Evolutionary conservation across 2,888 invertebrate genomes (phyloP).

Genomic region (Augochlorella aurata): DNA sequence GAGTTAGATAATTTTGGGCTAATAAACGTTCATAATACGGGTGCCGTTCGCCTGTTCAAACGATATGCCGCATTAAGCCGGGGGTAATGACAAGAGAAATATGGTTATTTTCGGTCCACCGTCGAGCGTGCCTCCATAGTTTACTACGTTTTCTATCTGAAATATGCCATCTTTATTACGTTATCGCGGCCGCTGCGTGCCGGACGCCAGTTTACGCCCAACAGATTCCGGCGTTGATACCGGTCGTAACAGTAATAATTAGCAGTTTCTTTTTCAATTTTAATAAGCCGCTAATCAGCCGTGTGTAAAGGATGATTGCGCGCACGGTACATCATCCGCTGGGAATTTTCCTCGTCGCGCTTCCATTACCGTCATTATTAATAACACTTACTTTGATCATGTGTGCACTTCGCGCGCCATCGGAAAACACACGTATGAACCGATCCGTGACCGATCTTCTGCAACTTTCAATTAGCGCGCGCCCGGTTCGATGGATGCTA

Average conservation of each 20-base stretch:
- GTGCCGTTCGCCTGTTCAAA: constrained; percentile 51
- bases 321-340: constrained; percentile 31
- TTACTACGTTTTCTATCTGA: constrained; percentile 75
- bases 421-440: constrained; percentile 11
- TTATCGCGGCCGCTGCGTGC: constrained; percentile 72
- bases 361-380: constrained; percentile 41
- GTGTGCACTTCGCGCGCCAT: constrained; percentile 8
- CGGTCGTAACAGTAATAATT: constrained; percentile 72
- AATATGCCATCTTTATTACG: constrained; percentile 77
- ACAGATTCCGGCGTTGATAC: constrained; percentile 69
- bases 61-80: constrained; percentile 57
- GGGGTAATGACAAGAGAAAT: constrained; percentile 65
- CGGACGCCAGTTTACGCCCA: constrained; percentile 71
- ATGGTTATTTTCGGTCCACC: constrained; percentile 68
- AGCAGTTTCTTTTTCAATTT: constrained; percentile 74
- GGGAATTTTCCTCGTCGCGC: constrained; percentile 17
- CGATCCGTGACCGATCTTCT: constrained; percentile 7
- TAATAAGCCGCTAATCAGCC: constrained; percentile 68
- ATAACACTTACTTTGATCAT: constrained; percentile 46
- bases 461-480: constrained; percentile 4
- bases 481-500: not conserved
- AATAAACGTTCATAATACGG: constrained; percentile 56
- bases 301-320: constrained; percentile 34
- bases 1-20: constrained; percentile 53
- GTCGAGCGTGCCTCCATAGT: constrained; percentile 66